A percentile compares a stretch with the other conserved stretches of the same genome.
Conservation (phyloP, 2,113 vertebrate species). For the Picathartes gymnocephalus region DNA sequence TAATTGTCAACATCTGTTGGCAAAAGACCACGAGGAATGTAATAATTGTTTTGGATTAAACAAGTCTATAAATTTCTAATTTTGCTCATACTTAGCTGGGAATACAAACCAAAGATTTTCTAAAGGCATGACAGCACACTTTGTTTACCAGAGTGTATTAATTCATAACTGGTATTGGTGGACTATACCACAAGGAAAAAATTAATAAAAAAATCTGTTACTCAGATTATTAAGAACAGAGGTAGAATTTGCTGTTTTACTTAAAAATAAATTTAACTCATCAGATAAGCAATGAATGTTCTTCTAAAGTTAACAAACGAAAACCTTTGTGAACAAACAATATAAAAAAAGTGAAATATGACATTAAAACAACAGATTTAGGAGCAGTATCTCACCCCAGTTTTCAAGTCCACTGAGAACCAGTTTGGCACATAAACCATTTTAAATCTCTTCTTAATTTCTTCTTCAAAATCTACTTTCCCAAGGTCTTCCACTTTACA, state of each 20-base stretch:
- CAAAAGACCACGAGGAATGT: not conserved
- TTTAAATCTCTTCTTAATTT: conserved; percentile 98
- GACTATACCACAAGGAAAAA: not conserved
- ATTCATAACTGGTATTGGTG: not conserved
- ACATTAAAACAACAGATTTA: not conserved
- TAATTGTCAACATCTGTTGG: conserved; percentile 95
- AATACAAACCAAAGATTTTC: not conserved
- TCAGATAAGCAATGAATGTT: not conserved
- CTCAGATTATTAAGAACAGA: not conserved
- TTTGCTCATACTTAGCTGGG: not conserved
- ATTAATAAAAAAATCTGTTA: not conserved
- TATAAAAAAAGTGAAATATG: not conserved
- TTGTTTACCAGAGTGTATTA: not conserved
- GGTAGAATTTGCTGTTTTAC: not conserved
- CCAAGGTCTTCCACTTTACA: conserved; percentile 98
- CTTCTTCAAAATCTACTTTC: conserved; percentile 98
- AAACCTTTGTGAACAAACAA: not conserved
- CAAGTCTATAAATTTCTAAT: not conserved
- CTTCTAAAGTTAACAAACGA: not conserved
- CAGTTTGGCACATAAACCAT: conserved; percentile 99
- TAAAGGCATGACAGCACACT: not conserved
- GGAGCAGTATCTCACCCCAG: conserved; percentile 82
- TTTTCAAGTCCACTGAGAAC: conserved; percentile 99
- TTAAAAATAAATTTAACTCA: not conserved
- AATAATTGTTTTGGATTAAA: not conserved